Conservation (phyloP, 2,888 invertebrate species). For the Sesamia inferens region DNA sequence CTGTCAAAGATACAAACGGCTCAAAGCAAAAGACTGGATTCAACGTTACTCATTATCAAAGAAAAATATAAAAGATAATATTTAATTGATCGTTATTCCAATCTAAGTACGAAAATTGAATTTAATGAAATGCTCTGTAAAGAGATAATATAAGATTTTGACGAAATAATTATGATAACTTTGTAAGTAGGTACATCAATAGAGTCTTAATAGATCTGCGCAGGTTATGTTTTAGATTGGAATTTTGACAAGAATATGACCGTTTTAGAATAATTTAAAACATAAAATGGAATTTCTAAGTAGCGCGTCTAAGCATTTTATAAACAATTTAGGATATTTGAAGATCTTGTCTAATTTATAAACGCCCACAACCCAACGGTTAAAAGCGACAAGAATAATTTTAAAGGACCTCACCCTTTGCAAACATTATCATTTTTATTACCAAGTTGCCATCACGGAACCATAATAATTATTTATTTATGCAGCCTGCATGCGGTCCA, state of each 20-base stretch:
- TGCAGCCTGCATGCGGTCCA: too few relatives aligned
- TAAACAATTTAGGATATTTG: conserved; percentile 18
- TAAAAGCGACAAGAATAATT: not conserved
- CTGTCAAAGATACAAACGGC: conserved; percentile 29
- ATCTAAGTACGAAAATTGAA: conserved; percentile 57
- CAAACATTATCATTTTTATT: not conserved
- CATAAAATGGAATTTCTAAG: conserved; percentile 21
- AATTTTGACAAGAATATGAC: conserved; percentile 45
- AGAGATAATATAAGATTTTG: conserved; percentile 50
- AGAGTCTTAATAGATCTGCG: conserved; percentile 49
- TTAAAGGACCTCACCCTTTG: not conserved
- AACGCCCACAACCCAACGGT: not conserved
- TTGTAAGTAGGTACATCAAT: conserved; percentile 41
- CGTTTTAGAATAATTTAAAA: conserved; percentile 27
- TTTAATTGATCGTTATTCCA: conserved; percentile 61
- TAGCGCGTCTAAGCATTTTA: conserved; percentile 13
- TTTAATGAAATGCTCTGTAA: conserved; percentile 55
- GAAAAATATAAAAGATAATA: conserved; percentile 48
- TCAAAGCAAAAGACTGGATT: conserved; percentile 38
- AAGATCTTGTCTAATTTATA: conserved; percentile 17
- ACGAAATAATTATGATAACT: conserved; percentile 57
- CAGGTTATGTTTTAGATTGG: conserved; percentile 38
- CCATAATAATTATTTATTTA: too few relatives aligned
- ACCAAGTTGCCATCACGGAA: not conserved
- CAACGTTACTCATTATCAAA: conserved; percentile 49